These are phyloP conservation scores for Geotrupes spiniger DNA, from an alignment of 2,888 invertebrate species.

Conservation along the genomic window DNA sequence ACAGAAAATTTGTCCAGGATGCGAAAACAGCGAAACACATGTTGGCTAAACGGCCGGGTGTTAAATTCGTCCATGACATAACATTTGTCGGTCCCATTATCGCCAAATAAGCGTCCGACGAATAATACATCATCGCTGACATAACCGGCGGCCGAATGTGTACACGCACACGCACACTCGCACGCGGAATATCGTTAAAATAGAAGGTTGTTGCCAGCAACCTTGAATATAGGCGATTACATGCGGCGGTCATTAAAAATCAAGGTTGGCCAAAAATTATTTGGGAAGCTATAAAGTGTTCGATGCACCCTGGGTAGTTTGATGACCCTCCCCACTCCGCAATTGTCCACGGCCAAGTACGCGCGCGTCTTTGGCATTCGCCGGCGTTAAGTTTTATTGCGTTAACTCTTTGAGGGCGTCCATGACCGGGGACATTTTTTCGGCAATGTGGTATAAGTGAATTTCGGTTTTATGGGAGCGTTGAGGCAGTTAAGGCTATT, in stretches of 20 bases:
- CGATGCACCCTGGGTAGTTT: conserved; percentile 26
- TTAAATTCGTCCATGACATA: no score
- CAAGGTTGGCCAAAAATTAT: conserved; percentile 30
- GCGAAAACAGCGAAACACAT: no score
- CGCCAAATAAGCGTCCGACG: neutral
- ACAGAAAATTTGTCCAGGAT: no score
- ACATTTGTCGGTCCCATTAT: no score
- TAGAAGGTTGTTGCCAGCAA: conserved; percentile 28
- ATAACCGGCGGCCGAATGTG: conserved; percentile 3
- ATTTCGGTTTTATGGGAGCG: no score
- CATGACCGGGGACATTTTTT: no score
- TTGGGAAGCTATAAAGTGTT: conserved; percentile 24
- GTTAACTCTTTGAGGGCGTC: no score
- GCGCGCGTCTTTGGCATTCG: no score
- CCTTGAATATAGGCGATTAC: conserved; percentile 30
- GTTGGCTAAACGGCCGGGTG: no score
- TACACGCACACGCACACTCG: neutral
- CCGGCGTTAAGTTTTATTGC: no score
- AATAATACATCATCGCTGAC: conserved; percentile 4
- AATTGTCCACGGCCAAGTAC: conserved; percentile 17
- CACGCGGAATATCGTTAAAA: conserved; percentile 10
- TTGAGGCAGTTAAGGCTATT: no score
- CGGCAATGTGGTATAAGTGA: no score
- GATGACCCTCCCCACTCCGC: conserved; percentile 19
- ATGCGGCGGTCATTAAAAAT: conserved; percentile 21